A percentile compares a stretch with the other conserved stretches of the same genome.
Conservation (phyloP, 2,797 vertebrate species). For the Stomatorhinus walkeri region DNA sequence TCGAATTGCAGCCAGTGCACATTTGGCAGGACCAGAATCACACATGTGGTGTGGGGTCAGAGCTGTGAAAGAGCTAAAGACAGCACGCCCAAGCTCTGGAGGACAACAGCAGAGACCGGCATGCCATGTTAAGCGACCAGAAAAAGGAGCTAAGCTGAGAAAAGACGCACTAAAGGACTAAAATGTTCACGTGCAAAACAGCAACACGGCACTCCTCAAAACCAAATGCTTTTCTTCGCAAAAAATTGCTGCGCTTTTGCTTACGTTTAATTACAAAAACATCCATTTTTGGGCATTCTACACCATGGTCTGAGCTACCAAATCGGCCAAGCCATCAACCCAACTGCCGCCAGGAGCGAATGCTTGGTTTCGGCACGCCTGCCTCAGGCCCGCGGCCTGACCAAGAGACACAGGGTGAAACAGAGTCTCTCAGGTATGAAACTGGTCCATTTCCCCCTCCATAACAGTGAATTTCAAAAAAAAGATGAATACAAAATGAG, state of each 20-base stretch:
- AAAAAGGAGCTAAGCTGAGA: neutral
- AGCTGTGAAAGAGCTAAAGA: neutral
- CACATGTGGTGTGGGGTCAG: neutral
- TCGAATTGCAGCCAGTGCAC: neutral
- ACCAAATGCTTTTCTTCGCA: neutral
- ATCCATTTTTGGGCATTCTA: neutral
- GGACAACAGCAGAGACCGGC: neutral
- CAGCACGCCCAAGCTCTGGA: neutral
- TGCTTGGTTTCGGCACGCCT: neutral
- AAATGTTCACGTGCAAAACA: neutral
- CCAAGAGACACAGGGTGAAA: neutral
- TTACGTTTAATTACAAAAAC: neutral
- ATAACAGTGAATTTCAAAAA: neutral
- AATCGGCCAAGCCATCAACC: neutral
- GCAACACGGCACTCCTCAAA: neutral
- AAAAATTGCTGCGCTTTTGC: neutral
- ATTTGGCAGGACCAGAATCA: neutral
- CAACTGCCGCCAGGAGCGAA: neutral
- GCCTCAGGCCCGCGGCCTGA: neutral
- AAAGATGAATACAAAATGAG: neutral
- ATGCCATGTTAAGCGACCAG: neutral
- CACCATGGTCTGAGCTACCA: neutral
- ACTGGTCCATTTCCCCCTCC: neutral
- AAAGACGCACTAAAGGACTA: neutral
- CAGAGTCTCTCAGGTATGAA: neutral